phyloP scores from a whole-genome alignment of 2,888 invertebrate genomes.

The Phrixothrix hirtus region DNA sequence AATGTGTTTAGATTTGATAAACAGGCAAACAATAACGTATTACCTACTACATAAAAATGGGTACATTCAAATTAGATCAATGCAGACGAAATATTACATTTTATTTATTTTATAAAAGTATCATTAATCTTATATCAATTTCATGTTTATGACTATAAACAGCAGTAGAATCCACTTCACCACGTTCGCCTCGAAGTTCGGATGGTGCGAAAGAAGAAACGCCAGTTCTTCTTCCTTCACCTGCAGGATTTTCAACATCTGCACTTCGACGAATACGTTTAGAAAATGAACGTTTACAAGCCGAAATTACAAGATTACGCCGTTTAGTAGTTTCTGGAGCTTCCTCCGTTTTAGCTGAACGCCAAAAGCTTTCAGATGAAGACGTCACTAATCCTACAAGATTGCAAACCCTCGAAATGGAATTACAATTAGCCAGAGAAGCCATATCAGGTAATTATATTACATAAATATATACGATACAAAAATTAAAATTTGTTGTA shows the following conservation, averaged over 20 bases:
- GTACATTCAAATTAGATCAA: too few species aligned
- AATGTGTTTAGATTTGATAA: too few species aligned
- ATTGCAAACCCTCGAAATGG: conserved; percentile 61
- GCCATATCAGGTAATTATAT: conserved; percentile 62
- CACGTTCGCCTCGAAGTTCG: conserved; percentile 49
- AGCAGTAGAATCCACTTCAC: conserved; percentile 39
- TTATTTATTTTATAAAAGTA: too few species aligned
- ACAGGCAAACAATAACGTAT: too few species aligned
- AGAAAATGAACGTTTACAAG: conserved; percentile 78
- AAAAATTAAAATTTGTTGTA: conserved; percentile 38
- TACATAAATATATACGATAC: background rate
- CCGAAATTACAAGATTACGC: conserved; percentile 70
- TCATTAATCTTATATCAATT: too few species aligned
- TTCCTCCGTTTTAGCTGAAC: conserved; percentile 63
- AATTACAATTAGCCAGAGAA: conserved; percentile 77
- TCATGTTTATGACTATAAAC: background rate
- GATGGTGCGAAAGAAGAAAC: conserved; percentile 45
- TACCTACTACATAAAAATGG: too few species aligned
- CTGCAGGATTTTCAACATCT: conserved; percentile 51
- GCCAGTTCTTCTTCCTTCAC: conserved; percentile 45
- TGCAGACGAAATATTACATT: too few species aligned
- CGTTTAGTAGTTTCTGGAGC: conserved; percentile 69
- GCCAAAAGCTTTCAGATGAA: conserved; percentile 50
- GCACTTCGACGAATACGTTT: conserved; percentile 67
- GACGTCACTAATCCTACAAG: conserved; percentile 52